Conservation (phyloP, 2,888 invertebrate genomes). For the Andrena trimmerana region DNA sequence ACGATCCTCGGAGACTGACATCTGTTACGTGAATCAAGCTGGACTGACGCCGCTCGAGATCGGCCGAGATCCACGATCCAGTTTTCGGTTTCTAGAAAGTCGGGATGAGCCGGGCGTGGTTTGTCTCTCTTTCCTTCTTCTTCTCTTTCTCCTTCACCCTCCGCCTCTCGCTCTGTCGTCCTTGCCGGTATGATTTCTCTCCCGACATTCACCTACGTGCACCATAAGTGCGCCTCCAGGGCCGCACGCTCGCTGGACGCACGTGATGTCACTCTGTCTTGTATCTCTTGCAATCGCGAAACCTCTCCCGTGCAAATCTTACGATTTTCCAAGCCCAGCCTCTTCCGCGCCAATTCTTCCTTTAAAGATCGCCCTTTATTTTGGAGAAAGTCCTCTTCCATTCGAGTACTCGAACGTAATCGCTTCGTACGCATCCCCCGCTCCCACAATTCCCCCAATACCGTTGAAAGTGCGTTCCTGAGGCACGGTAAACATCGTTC, state of each 20-base stretch:
- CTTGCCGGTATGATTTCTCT: conserved; percentile 84
- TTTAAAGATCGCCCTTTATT: too few relatives aligned
- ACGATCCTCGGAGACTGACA: conserved; percentile 64
- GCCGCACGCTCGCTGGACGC: conserved; percentile 51
- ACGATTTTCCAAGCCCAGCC: too few relatives aligned
- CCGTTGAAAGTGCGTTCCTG: conserved; percentile 40
- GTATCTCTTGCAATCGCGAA: not conserved
- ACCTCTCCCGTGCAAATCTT: not conserved
- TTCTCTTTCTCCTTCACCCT: conserved; percentile 48
- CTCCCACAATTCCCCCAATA: not conserved
- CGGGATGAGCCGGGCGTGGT: conserved; percentile 83
- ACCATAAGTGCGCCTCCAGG: conserved; percentile 70
- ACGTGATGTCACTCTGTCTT: not conserved
- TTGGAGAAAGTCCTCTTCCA: too few relatives aligned
- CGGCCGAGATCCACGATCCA: conserved; percentile 80
- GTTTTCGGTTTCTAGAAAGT: conserved; percentile 85
- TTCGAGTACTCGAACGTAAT: too few relatives aligned
- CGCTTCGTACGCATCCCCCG: too few relatives aligned
- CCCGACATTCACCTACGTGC: conserved; percentile 80
- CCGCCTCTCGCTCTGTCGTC: conserved; percentile 72
- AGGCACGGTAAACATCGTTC: conserved; percentile 47
- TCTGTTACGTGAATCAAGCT: conserved; percentile 74
- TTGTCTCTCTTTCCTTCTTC: conserved; percentile 72
- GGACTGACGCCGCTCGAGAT: conserved; percentile 66
- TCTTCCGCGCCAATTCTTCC: too few relatives aligned